Percentiles rank a stretch among this genome's conserved stretches.
phyloP scores from a whole-genome alignment of 1,140 invertebrate genomes.

The Sarcophaga bullata region DNA sequence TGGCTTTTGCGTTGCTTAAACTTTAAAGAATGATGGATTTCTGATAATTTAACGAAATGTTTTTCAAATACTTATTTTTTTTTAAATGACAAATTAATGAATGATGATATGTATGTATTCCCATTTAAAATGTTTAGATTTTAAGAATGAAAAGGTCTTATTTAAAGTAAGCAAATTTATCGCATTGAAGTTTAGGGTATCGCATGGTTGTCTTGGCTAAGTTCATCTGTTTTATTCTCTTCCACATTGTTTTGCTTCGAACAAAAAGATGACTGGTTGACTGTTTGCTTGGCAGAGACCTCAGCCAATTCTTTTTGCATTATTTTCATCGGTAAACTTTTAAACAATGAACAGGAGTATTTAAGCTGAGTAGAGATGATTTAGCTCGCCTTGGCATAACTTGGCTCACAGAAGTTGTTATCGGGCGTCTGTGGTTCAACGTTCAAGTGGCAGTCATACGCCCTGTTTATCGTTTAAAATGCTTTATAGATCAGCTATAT shows the following conservation, averaged over 20 bases:
- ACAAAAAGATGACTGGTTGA: neutral
- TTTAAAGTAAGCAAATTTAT: no score
- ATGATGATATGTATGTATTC: no score
- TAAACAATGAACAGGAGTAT: constrained; percentile 38
- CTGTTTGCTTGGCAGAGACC: constrained; percentile 34
- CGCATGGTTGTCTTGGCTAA: no score
- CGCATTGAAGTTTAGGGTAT: no score
- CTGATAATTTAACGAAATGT: no score
- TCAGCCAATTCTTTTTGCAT: constrained; percentile 26
- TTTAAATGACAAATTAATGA: no score
- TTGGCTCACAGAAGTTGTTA: constrained; percentile 61
- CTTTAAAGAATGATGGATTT: no score
- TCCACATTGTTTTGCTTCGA: no score
- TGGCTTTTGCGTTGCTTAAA: constrained; percentile 28
- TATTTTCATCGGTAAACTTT: constrained; percentile 28
- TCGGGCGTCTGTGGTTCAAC: constrained; percentile 66
- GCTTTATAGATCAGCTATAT: neutral
- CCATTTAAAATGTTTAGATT: no score
- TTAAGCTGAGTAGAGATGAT: neutral
- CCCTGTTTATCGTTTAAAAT: constrained; percentile 39
- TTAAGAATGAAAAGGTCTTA: no score
- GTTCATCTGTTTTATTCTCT: no score
- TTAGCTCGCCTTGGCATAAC: constrained; percentile 34
- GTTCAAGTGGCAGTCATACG: constrained; percentile 62
- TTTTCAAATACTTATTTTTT: no score